phyloP scores from a whole-genome alignment of 2,888 invertebrate species.

The Megalurothrips usitatus region DNA sequence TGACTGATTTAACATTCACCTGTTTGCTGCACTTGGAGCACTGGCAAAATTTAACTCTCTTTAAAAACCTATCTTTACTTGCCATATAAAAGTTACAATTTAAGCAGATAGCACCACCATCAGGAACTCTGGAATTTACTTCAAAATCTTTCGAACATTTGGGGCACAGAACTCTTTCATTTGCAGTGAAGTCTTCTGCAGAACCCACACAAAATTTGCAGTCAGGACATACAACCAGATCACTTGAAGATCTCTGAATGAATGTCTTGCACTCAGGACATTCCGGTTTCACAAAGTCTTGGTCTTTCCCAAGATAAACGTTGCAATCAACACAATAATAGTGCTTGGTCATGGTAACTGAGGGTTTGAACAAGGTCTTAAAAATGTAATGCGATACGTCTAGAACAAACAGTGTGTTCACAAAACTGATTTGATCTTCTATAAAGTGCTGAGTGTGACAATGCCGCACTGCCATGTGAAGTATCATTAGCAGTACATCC shows the following conservation, averaged over 20 bases:
- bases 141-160: neutral
- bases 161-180: neutral
- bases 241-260: neutral
- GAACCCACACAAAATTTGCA: neutral
- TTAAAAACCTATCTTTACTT: neutral
- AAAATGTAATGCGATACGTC: neutral
- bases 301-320: neutral
- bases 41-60: neutral
- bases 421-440: neutral
- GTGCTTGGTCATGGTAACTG: neutral
- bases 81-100: neutral
- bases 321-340: neutral
- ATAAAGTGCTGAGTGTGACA: neutral
- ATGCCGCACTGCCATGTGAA: neutral
- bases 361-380: neutral
- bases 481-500: neutral
- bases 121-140: neutral
- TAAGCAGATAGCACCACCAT: neutral
- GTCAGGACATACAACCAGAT: neutral
- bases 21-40: neutral
- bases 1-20: neutral
- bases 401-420: neutral
- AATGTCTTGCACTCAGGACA: neutral
- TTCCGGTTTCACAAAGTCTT: neutral
- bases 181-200: neutral